Evolutionary conservation across 2,888 invertebrate species (phyloP).

Genomic region (Oligia latruncula): DNA sequence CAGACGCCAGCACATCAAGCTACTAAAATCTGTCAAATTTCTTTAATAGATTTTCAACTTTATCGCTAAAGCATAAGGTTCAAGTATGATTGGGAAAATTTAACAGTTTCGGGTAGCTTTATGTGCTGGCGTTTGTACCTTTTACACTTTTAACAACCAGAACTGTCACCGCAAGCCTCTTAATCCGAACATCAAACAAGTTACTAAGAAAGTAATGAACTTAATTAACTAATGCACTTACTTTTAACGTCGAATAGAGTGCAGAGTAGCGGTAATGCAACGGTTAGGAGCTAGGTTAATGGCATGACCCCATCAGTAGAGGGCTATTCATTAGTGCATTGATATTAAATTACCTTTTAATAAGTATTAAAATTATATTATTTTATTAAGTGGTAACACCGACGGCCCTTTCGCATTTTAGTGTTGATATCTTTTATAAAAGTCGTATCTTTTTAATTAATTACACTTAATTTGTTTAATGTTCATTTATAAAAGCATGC

Average conservation of each 20-base stretch:
- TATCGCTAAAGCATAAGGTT: no score
- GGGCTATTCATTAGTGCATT: constrained; percentile 49
- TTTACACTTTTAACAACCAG: constrained; percentile 2
- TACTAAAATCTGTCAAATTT: no score
- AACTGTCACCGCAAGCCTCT: constrained; percentile 3
- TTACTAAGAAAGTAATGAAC: constrained; percentile 18
- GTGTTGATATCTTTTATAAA: constrained; percentile 9
- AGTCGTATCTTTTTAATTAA: constrained; percentile 12
- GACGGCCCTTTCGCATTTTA: constrained; percentile 54
- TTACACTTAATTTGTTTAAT: constrained; percentile 1
- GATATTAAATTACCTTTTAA: constrained; percentile 30
- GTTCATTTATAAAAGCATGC: not conserved
- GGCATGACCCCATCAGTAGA: constrained; percentile 66
- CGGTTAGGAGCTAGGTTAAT: constrained; percentile 68
- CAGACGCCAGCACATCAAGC: not conserved
- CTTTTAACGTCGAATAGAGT: constrained; percentile 22
- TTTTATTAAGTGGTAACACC: constrained; percentile 34
- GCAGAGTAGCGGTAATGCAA: constrained; percentile 24
- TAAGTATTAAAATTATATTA: not conserved
- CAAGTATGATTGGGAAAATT: no score
- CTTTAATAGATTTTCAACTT: no score
- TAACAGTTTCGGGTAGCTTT: no score
- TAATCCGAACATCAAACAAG: constrained; percentile 22
- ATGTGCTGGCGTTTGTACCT: not conserved
- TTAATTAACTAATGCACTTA: constrained; percentile 33